Percentiles rank a stretch among this genome's conserved stretches.
Conservation (phyloP, 2,888 invertebrate species). For the Cryptophagus acutangulus region DNA sequence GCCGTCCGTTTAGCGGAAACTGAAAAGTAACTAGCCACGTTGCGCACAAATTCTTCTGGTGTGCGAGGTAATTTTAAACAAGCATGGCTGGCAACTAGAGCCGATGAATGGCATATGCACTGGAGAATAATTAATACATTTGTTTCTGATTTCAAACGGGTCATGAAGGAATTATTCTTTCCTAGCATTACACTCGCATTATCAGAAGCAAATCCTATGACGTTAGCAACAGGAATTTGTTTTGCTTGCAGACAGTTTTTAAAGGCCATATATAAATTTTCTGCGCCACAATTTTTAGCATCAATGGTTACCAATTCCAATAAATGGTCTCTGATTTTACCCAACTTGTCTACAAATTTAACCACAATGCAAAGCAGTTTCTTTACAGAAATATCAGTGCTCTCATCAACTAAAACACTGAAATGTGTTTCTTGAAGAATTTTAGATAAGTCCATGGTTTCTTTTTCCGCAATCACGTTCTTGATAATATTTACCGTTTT, state of each 20-base stretch:
- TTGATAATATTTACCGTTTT: conserved; percentile 8
- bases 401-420: conserved; percentile 12
- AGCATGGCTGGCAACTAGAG: too few relatives aligned
- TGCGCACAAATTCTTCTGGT: too few relatives aligned
- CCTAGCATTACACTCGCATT: conserved; percentile 7
- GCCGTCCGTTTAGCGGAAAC: too few relatives aligned
- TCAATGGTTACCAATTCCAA: conserved; percentile 1
- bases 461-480: conserved; percentile 8
- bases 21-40: too few relatives aligned
- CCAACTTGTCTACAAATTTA: conserved; percentile 2
- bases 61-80: too few relatives aligned
- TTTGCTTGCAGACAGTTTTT: conserved; percentile 2
- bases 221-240: conserved; percentile 7
- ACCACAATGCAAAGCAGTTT: conserved; percentile 10
- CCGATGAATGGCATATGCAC: too few relatives aligned
- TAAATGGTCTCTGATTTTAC: conserved; percentile 6
- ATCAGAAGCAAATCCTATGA: conserved; percentile 15
- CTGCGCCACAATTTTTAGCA: conserved; percentile 4
- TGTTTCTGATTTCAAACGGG: too few relatives aligned
- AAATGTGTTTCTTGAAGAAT: conserved; percentile 10
- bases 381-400: conserved; percentile 7
- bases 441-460: not conserved
- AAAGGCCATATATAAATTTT: not conserved
- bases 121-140: too few relatives aligned
- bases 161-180: not conserved